Percentiles rank a stretch among this genome's conserved stretches.
Evolutionary conservation across 2,113 vertebrate genomes (phyloP).

Genomic region (Mola mola): DNA sequence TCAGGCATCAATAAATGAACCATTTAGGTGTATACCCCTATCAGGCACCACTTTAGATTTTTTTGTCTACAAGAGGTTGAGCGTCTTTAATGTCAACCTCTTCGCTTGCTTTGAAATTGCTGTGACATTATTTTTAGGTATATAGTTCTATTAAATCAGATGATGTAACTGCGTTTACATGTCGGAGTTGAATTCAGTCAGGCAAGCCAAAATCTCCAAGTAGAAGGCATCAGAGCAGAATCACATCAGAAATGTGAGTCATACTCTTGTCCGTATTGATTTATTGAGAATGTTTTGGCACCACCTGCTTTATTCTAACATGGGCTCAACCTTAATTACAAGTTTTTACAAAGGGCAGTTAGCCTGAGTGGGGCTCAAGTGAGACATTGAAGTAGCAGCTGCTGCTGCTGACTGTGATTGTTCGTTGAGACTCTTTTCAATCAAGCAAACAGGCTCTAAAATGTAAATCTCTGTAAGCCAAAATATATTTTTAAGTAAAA

Average conservation of each 20-base stretch:
- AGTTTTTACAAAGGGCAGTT: not conserved
- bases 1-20: too few species aligned
- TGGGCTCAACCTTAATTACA: too few species aligned
- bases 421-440: not conserved
- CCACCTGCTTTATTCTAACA: too few species aligned
- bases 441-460: not conserved
- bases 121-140: too few species aligned
- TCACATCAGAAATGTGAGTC: not conserved
- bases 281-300: not conserved
- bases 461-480: not conserved
- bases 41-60: constrained; percentile 26
- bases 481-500: constrained; percentile 13
- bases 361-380: not conserved
- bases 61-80: constrained; percentile 21
- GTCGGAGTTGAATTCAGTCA: too few species aligned
- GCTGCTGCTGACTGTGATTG: too few species aligned
- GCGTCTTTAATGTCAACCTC: too few species aligned
- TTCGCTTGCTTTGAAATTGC: too few species aligned
- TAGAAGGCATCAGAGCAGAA: too few species aligned
- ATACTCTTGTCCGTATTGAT: not conserved
- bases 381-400: not conserved
- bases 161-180: too few species aligned
- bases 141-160: too few species aligned
- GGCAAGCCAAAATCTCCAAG: too few species aligned
- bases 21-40: constrained; percentile 52